Evolutionary conservation across 2,113 vertebrate species (phyloP).

Genomic region (Barbus barbus): DNA sequence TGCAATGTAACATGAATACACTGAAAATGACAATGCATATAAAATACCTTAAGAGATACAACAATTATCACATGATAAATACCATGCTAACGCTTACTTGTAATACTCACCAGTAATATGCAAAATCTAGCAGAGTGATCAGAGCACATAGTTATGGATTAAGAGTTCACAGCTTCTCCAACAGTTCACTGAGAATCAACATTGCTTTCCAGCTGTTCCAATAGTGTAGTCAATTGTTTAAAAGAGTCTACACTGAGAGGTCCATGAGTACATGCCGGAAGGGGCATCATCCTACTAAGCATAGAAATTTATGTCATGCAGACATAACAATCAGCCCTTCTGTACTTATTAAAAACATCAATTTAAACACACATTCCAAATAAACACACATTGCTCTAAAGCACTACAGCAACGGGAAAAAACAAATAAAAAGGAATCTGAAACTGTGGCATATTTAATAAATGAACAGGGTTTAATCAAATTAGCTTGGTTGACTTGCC

Average conservation of each 20-base stretch:
- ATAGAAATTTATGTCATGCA: background rate
- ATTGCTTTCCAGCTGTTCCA: background rate
- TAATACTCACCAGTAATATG: constrained; percentile 11
- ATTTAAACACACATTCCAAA: too few relatives aligned
- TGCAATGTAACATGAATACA: background rate
- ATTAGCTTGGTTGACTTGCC: background rate
- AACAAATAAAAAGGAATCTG: background rate
- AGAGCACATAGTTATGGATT: background rate
- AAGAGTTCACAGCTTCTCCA: background rate
- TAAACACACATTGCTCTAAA: background rate
- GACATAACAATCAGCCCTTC: too few relatives aligned
- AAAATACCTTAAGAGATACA: too few relatives aligned
- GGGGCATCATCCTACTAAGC: background rate
- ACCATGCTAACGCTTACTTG: background rate
- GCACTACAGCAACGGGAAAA: background rate
- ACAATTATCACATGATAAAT: background rate
- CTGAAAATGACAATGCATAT: background rate
- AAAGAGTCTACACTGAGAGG: background rate
- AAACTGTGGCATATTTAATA: background rate
- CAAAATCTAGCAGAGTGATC: background rate
- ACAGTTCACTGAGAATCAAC: background rate
- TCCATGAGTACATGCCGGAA: background rate
- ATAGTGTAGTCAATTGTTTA: constrained; percentile 7
- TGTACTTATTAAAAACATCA: too few relatives aligned
- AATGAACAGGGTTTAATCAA: background rate